These are phyloP conservation scores for Ondatra zibethicus DNA, from an alignment of 2,113 vertebrate species.

Conservation along the genomic window DNA sequence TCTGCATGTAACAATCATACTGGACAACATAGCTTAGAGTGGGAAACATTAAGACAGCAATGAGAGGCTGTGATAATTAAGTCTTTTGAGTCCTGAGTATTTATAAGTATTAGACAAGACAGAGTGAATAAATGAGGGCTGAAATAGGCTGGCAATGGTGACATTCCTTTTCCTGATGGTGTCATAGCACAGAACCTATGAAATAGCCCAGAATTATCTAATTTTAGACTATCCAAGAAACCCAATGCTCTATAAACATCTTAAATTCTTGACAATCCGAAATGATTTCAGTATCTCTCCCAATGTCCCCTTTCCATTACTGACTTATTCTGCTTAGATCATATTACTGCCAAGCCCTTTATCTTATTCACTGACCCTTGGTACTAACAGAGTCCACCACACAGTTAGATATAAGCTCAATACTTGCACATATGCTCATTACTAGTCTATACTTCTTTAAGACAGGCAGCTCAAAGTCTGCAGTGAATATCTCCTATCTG, in stretches of 20 bases:
- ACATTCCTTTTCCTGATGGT: background rate
- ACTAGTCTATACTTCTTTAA: constrained; percentile 3
- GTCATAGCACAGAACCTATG: background rate
- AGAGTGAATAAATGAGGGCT: background rate
- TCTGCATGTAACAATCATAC: background rate
- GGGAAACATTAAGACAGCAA: background rate
- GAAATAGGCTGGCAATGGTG: background rate
- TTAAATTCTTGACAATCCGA: background rate
- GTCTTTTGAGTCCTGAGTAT: constrained; percentile 27
- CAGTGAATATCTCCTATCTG: background rate
- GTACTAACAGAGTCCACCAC: background rate
- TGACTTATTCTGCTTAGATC: constrained; percentile 19
- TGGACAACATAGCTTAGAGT: background rate
- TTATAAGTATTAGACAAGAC: constrained; percentile 40
- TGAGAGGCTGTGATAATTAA: background rate
- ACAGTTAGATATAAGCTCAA: background rate
- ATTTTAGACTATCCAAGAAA: background rate
- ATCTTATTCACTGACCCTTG: background rate
- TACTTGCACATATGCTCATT: background rate
- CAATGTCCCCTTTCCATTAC: background rate
- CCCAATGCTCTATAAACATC: background rate
- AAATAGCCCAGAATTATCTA: constrained; percentile 3
- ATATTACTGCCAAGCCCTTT: background rate
- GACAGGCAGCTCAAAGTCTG: background rate
- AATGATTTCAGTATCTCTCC: background rate